These are phyloP conservation scores for Watsonalla cultraria DNA, from an alignment of 2,888 invertebrate species.

Conservation along the genomic window DNA sequence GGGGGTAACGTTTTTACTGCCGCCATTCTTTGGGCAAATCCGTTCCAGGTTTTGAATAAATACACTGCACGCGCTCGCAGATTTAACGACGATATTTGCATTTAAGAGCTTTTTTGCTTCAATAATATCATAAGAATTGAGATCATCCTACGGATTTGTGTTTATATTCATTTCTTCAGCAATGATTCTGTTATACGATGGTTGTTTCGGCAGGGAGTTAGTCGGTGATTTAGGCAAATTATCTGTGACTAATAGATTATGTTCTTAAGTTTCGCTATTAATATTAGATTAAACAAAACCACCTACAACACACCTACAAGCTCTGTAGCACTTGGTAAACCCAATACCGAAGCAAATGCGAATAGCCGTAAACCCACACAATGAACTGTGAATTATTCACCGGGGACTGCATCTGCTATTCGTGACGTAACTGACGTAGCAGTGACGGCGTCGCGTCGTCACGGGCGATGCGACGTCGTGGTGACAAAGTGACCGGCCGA, in stretches of 20 bases:
- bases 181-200: too few species aligned
- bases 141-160: neutral
- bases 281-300: neutral
- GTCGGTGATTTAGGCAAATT: too few species aligned
- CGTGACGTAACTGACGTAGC: neutral
- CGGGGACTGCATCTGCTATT: neutral
- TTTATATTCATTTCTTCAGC: too few species aligned
- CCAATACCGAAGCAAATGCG: neutral
- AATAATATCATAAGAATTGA: neutral
- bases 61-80: neutral
- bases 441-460: neutral
- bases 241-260: too few species aligned
- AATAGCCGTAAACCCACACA: neutral
- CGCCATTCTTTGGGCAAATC: conserved; percentile 30
- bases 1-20: conserved; percentile 50
- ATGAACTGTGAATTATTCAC: neutral
- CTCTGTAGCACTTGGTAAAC: too few species aligned
- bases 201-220: too few species aligned
- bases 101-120: neutral
- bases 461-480: neutral
- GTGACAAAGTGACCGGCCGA: conserved; percentile 11
- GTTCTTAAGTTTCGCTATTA: neutral
- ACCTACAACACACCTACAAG: too few species aligned
- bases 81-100: conserved; percentile 1
- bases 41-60: conserved; percentile 11